Evolutionary conservation across 2,888 invertebrate genomes (phyloP).

Genomic region (Diogma glabrata): DNA sequence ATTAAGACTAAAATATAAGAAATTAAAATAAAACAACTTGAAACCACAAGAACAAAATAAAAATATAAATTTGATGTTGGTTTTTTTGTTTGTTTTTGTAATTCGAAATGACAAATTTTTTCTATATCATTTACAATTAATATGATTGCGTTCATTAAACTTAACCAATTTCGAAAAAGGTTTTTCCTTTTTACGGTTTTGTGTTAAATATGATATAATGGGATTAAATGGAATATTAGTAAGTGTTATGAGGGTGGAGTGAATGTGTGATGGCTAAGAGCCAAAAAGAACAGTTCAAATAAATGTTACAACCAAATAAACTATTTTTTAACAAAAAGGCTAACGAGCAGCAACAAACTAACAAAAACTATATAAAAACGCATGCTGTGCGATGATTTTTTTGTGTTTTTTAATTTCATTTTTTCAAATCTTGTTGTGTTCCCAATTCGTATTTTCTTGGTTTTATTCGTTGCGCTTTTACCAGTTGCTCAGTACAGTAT

Average conservation of each 20-base stretch:
- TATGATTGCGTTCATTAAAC: conserved; percentile 10
- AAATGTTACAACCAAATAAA: not conserved
- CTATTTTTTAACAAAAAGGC: not conserved
- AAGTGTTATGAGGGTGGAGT: no score
- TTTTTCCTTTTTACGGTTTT: conserved; percentile 2
- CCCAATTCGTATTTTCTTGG: no score
- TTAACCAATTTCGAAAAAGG: conserved; percentile 5
- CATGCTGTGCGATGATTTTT: conserved; percentile 4
- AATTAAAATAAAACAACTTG: no score
- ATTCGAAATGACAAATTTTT: no score
- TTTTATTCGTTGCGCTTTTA: conserved; percentile 10
- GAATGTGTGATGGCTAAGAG: no score
- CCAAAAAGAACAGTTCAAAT: not conserved
- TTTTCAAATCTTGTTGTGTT: no score
- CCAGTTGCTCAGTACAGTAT: conserved; percentile 11
- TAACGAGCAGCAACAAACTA: not conserved
- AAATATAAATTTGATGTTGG: no score
- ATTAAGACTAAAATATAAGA: conserved; percentile 7
- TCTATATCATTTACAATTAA: not conserved
- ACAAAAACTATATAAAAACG: not conserved
- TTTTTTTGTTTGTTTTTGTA: no score
- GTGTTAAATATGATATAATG: not conserved
- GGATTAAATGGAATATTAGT: no score
- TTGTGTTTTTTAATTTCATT: not conserved
- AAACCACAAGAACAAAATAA: conserved; percentile 7